Conservation (phyloP, 2,888 invertebrate species). For the Trichopoda pennipes region DNA sequence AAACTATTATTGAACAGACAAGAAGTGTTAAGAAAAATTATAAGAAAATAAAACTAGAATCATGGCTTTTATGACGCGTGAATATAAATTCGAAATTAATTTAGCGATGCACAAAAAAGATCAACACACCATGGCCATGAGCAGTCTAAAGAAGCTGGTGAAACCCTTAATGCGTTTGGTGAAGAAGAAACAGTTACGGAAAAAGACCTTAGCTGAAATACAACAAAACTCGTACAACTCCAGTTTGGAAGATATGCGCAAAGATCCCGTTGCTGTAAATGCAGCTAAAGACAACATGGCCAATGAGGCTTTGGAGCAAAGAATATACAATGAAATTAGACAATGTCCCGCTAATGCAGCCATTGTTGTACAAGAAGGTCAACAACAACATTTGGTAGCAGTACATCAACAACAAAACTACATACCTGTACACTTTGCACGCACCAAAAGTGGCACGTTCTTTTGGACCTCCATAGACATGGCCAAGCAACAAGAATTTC, state of each 20-base stretch:
- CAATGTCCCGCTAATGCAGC: conserved; percentile 86
- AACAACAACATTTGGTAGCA: conserved; percentile 79
- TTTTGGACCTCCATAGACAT: conserved; percentile 86
- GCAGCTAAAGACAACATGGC: conserved; percentile 80
- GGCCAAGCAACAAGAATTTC: conserved; percentile 72
- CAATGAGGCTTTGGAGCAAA: conserved; percentile 90
- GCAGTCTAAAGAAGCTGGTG: conserved; percentile 77
- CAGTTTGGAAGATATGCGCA: conserved; percentile 79
- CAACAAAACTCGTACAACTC: conserved; percentile 78
- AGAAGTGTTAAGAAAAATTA: conserved; percentile 29
- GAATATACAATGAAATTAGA: conserved; percentile 87
- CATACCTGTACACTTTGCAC: conserved; percentile 88
- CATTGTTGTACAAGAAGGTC: conserved; percentile 83
- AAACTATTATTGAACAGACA: conserved; percentile 36
- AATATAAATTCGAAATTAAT: conserved; percentile 77
- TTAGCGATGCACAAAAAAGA: conserved; percentile 73
- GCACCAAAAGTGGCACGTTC: conserved; percentile 90
- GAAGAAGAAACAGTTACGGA: conserved; percentile 77
- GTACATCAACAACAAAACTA: conserved; percentile 77
- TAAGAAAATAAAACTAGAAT: conserved; percentile 10
- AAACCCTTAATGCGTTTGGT: conserved; percentile 78
- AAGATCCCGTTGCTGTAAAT: conserved; percentile 73
- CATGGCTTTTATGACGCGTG: conserved; percentile 78
- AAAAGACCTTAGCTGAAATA: conserved; percentile 78
- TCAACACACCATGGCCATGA: conserved; percentile 78